phyloP scores from a whole-genome alignment of 2,113 vertebrate genomes.

The Thryonomys swinderianus region DNA sequence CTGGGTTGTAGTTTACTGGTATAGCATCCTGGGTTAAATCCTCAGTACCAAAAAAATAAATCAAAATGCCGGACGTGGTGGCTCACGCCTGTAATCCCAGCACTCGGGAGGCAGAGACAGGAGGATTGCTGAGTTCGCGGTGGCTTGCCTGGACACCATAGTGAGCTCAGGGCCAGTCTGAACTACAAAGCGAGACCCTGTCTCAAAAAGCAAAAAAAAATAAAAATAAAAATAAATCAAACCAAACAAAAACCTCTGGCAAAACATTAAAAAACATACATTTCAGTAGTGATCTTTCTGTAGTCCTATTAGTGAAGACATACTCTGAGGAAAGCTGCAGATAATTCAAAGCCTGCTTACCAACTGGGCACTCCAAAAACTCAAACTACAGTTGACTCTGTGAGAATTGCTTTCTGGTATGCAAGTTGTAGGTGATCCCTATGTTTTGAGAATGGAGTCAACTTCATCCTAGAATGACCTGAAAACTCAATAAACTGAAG shows the following conservation, averaged over 20 bases:
- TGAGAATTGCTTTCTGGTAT: background rate
- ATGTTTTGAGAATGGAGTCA: background rate
- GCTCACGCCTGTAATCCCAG: too few species aligned
- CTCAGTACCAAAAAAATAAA: background rate
- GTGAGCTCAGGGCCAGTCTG: too few species aligned
- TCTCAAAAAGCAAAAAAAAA: too few species aligned
- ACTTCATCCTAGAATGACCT: background rate
- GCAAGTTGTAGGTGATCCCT: background rate
- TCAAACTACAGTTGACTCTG: background rate
- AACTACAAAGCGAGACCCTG: too few species aligned
- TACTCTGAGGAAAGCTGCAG: background rate
- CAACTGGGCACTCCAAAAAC: background rate
- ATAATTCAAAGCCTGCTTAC: background rate
- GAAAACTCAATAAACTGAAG: background rate
- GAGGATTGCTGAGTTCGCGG: too few species aligned
- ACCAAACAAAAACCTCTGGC: too few species aligned
- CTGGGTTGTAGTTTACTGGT: background rate
- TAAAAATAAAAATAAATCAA: too few species aligned
- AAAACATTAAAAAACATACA: background rate
- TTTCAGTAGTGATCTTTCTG: background rate
- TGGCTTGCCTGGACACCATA: too few species aligned
- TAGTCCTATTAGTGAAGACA: background rate
- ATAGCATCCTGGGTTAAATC: background rate
- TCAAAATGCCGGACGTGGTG: too few species aligned
- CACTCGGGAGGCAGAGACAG: too few species aligned